These are phyloP conservation scores for Ophion slaviceki DNA, from an alignment of 2,888 invertebrate species.

Conservation along the genomic window DNA sequence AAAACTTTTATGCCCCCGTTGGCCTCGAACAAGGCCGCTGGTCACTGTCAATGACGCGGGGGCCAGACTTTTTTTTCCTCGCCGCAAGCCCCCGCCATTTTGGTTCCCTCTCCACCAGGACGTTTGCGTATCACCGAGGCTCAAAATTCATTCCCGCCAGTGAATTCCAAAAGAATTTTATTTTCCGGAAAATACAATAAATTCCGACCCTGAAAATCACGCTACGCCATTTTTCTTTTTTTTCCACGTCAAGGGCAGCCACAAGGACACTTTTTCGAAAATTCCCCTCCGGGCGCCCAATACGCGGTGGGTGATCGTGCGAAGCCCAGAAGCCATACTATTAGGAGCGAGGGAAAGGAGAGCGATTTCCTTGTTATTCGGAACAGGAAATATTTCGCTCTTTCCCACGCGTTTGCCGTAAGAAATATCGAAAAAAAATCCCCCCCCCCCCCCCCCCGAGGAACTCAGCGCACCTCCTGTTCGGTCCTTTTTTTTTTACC, in stretches of 20 bases:
- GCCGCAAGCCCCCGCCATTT: constrained; percentile 8
- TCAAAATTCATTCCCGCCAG: neutral
- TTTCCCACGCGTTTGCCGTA: constrained; percentile 53
- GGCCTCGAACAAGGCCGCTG: constrained; percentile 52
- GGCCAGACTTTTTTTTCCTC: neutral
- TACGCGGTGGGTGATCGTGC: neutral
- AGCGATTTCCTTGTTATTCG: constrained; percentile 50
- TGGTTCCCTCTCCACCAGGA: neutral
- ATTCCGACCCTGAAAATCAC: too few species aligned
- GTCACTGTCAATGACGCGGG: constrained; percentile 28
- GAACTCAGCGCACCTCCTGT: neutral
- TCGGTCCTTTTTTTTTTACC: constrained; percentile 1
- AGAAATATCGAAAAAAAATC: constrained; percentile 30
- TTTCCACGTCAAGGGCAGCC: neutral
- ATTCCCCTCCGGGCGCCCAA: neutral
- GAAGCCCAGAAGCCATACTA: constrained; percentile 4
- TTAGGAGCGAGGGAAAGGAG: constrained; percentile 38
- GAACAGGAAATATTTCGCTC: constrained; percentile 51
- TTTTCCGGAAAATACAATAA: neutral
- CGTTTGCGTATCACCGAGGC: neutral
- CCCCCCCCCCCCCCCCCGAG: neutral
- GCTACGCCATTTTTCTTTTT: too few species aligned
- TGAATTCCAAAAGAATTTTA: neutral
- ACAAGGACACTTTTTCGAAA: neutral
- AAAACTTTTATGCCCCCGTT: constrained; percentile 26